Conservation (phyloP, 2,113 vertebrate genomes). For the Brevimyrus niger region DNA sequence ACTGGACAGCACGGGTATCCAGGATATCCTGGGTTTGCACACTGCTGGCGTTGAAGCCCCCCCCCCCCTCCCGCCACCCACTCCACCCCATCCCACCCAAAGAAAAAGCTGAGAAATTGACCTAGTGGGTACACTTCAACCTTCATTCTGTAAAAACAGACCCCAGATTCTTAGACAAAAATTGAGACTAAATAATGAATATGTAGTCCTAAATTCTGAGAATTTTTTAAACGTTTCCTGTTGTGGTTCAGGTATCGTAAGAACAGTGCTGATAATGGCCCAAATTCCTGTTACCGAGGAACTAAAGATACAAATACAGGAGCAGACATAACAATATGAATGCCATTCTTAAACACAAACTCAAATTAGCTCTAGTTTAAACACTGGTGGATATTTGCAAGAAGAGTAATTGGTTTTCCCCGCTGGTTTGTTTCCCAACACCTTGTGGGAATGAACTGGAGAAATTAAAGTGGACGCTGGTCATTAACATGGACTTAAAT, state of each 20-base stretch:
- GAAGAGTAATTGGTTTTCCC: neutral
- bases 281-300: neutral
- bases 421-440: neutral
- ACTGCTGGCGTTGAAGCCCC: neutral
- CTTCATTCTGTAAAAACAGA: neutral
- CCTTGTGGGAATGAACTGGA: neutral
- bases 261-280: neutral
- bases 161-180: neutral
- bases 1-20: neutral
- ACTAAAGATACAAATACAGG: neutral
- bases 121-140: neutral
- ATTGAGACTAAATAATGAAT: neutral
- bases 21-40: neutral
- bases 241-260: neutral
- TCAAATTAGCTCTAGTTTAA: neutral
- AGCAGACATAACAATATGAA: neutral
- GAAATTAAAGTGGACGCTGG: neutral
- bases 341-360: neutral
- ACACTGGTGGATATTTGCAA: neutral
- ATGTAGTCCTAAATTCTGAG: neutral
- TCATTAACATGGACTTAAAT: neutral
- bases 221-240: neutral
- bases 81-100: too few relatives aligned
- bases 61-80: neutral
- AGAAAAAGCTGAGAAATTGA: neutral